Conservation (phyloP, 2,113 vertebrate genomes). For the Corythaixoides concolor region DNA sequence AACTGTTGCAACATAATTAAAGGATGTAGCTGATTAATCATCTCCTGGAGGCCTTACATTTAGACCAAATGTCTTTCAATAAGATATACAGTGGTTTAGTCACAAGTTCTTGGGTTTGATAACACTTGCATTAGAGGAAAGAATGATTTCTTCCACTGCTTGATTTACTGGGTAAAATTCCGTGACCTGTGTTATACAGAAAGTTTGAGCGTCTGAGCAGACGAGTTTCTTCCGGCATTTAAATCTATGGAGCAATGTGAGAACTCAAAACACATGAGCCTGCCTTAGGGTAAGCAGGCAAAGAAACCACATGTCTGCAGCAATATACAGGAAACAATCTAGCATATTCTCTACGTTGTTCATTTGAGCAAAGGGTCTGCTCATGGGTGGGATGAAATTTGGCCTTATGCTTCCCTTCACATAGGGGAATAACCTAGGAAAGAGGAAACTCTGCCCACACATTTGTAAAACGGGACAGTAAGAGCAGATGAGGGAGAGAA, state of each 20-base stretch:
- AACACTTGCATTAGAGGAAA: not conserved
- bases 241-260: not conserved
- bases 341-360: not conserved
- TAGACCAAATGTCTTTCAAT: slow-evolving; percentile 39
- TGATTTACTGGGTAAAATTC: not conserved
- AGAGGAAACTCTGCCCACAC: not conserved
- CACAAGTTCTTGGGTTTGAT: not conserved
- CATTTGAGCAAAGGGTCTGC: not conserved
- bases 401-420: not conserved
- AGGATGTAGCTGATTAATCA: slow-evolving; percentile 57
- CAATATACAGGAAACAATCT: not conserved
- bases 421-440: not conserved
- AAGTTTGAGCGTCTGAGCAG: not conserved
- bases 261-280: not conserved
- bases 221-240: not conserved
- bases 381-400: not conserved
- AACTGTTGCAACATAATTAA: slow-evolving; percentile 58
- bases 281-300: not conserved
- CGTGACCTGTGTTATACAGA: not conserved
- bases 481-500: not conserved
- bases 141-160: not conserved
- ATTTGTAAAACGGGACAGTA: not conserved
- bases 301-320: not conserved
- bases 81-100: not conserved
- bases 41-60: slow-evolving; percentile 45